Percentiles rank a stretch among this genome's conserved stretches.
These are phyloP conservation scores for Ciconia nigra DNA, from an alignment of 2,797 vertebrate species.

Conservation along the genomic window DNA sequence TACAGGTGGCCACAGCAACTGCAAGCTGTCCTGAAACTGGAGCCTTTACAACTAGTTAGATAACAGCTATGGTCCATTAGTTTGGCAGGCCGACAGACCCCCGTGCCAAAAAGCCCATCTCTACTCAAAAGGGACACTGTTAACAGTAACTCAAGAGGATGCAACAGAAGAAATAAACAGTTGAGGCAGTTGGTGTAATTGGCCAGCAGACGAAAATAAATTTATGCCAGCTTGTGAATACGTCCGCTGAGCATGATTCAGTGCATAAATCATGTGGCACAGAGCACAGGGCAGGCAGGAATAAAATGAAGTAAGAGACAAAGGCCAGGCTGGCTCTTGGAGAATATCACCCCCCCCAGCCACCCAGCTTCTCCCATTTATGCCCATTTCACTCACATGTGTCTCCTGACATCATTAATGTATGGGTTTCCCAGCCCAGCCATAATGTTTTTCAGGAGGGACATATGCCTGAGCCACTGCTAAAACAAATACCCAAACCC, in stretches of 20 bases:
- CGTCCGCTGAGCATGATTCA: slow-evolving; percentile 50
- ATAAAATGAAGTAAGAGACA: slow-evolving; percentile 53
- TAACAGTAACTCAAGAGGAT: slow-evolving; percentile 64
- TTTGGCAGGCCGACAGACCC: slow-evolving; percentile 24
- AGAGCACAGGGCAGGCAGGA: slow-evolving; percentile 13
- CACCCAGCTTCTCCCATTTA: slow-evolving; percentile 1
- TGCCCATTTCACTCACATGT: background rate
- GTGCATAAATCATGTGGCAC: slow-evolving; percentile 9
- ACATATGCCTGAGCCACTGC: background rate
- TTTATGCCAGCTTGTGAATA: slow-evolving; percentile 56
- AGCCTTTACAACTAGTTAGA: slow-evolving; percentile 44
- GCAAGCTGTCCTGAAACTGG: slow-evolving; percentile 57
- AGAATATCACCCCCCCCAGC: background rate
- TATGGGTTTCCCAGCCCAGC: background rate
- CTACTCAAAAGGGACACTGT: slow-evolving; percentile 62
- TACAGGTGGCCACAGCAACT: slow-evolving; percentile 65
- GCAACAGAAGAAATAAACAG: slow-evolving; percentile 59
- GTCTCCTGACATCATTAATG: background rate
- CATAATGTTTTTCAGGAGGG: background rate
- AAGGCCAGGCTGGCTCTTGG: slow-evolving; percentile 41
- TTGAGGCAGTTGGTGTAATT: slow-evolving; percentile 64
- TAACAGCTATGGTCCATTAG: slow-evolving; percentile 63
- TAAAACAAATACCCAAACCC: slow-evolving; percentile 23
- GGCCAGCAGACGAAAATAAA: slow-evolving; percentile 49
- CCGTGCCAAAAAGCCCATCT: slow-evolving; percentile 41